A percentile compares a stretch with the other conserved stretches of the same genome.
Evolutionary conservation across 1,140 invertebrate species (phyloP).

Genomic region (Bombus polaris): DNA sequence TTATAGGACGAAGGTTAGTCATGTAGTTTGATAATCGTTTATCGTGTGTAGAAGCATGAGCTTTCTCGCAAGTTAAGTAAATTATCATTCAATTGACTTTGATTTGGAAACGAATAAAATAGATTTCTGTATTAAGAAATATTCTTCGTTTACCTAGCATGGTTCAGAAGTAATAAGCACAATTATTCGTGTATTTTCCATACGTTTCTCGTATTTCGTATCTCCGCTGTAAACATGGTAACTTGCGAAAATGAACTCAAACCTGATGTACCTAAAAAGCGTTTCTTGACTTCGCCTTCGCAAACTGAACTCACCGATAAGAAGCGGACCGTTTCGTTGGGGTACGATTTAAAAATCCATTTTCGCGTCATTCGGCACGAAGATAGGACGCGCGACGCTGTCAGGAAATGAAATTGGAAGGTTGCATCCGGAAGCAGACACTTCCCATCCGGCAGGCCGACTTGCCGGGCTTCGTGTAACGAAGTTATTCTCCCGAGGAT

Average conservation of each 20-base stretch:
- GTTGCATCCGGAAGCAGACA: slow-evolving; percentile 43
- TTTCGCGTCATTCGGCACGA: slow-evolving; percentile 44
- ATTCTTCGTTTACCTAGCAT: no score
- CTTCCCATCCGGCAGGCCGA: slow-evolving; percentile 50
- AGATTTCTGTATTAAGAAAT: no score
- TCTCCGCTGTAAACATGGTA: no score
- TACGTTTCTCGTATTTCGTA: not conserved
- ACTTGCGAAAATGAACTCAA: not conserved
- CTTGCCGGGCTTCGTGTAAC: slow-evolving; percentile 70
- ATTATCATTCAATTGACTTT: not conserved
- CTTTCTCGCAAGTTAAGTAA: no score
- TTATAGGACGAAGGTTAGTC: not conserved
- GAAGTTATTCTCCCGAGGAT: slow-evolving; percentile 69
- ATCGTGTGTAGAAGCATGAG: fast-evolving
- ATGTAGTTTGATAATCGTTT: not conserved
- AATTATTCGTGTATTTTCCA: no score
- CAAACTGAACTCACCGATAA: slow-evolving; percentile 18
- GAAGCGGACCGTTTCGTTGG: slow-evolving; percentile 22
- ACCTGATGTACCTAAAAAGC: not conserved
- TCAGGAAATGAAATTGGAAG: slow-evolving; percentile 50
- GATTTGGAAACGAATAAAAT: no score
- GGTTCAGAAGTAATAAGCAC: not conserved
- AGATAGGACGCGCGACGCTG: slow-evolving; percentile 26
- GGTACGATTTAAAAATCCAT: slow-evolving; percentile 57
- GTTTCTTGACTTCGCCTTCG: not conserved